Evolutionary conservation across 1,140 invertebrate genomes (phyloP).

Genomic region (Phymastichus coffea): DNA sequence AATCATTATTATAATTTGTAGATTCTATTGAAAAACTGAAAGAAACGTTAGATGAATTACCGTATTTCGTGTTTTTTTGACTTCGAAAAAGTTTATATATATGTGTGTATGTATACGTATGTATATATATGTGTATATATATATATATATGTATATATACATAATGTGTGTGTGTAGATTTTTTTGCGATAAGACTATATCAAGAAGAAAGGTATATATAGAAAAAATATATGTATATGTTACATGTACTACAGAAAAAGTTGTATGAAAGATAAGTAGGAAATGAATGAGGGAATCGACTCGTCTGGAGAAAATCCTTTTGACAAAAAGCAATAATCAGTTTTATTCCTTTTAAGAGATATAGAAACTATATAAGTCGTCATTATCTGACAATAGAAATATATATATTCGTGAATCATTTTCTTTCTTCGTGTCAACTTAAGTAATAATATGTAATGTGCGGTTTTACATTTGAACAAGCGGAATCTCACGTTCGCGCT

Average conservation of each 20-base stretch:
- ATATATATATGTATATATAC: constrained; percentile 17
- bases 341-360: constrained; percentile 1
- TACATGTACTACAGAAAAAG: too few species aligned
- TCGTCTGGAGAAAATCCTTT: background rate
- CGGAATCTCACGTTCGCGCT: constrained; percentile 23
- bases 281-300: background rate
- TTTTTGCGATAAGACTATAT: too few species aligned
- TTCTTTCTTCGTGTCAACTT: constrained; percentile 16
- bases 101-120: constrained; percentile 15
- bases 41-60: constrained; percentile 16
- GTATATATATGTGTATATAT: constrained; percentile 17
- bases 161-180: too few species aligned
- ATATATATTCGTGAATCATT: background rate
- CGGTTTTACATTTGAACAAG: background rate
- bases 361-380: constrained; percentile 2
- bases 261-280: constrained; percentile 20
- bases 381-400: constrained; percentile 15
- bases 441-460: constrained; percentile 12
- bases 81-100: constrained; percentile 15
- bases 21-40: constrained; percentile 18
- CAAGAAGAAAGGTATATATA: too few species aligned
- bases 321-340: constrained; percentile 19
- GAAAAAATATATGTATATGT: too few species aligned
- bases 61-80: constrained; percentile 22
- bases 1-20: constrained; percentile 26